phyloP scores from a whole-genome alignment of 2,113 vertebrate species.

The Oreochromis niloticus region DNA sequence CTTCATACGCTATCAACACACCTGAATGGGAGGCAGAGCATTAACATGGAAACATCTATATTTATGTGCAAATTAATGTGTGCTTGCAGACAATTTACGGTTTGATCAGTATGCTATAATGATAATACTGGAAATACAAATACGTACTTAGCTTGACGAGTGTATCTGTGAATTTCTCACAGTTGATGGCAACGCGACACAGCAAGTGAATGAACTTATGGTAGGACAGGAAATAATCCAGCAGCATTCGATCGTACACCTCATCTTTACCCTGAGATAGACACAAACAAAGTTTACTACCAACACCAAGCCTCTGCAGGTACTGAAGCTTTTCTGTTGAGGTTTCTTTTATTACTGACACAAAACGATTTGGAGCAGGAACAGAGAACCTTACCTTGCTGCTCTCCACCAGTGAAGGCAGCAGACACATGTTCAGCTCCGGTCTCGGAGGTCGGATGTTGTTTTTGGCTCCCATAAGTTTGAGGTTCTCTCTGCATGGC shows the following conservation, averaged over 20 bases:
- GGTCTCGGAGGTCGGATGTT: conserved; percentile 96
- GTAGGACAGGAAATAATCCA: conserved; percentile 98
- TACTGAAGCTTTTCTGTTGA: neutral
- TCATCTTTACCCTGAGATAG: conserved; percentile 90
- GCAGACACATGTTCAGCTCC: conserved; percentile 99
- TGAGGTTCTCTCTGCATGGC: conserved; percentile 99
- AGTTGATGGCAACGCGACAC: conserved; percentile 98
- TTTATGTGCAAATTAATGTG: neutral
- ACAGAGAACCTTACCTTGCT: conserved; percentile 77
- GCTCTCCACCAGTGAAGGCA: conserved; percentile 98
- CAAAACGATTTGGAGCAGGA: neutral
- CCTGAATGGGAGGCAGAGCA: conserved; percentile 64
- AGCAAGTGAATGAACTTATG: conserved; percentile 98
- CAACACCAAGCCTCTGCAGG: neutral
- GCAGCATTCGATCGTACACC: conserved; percentile 95
- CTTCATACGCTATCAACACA: conserved; percentile 97
- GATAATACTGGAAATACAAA: neutral
- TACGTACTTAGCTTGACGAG: conserved; percentile 96
- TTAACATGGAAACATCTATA: neutral
- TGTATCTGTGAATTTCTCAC: conserved; percentile 98
- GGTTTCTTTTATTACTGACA: neutral
- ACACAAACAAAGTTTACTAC: fast-evolving
- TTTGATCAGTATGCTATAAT: neutral
- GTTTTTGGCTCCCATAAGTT: conserved; percentile 98
- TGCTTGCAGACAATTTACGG: neutral